Evolutionary conservation across 2,888 invertebrate genomes (phyloP), one percentile per base, ranked within the genome.

Genomic region (Drosophila nigritarsus): DNA sequence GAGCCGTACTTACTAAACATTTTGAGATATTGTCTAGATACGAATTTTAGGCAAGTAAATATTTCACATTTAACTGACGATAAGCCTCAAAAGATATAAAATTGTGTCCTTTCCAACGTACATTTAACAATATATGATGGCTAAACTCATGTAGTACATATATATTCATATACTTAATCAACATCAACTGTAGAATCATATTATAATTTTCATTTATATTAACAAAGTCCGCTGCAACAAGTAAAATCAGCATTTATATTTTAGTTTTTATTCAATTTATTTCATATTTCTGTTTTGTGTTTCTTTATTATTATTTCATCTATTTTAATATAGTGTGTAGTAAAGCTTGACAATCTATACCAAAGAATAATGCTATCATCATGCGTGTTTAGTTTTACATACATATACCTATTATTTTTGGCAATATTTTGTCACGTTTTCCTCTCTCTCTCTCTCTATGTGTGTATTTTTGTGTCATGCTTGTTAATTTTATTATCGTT

Each of bases 321-420:
- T 84, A 89, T 81, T 69, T 89, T 65, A 68, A 80, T 80, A 72
- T 87, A 86, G 75, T 90, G 82, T 86, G 81, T 87, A 83, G 89
- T 87, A 87, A 87, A 87, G 86, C 86, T 87, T 89, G 90, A 90
- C 89, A 90, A 87, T 87, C 84, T 90, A 87, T 84, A 71, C 75
- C 80, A 71, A 79, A 80, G 82, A 49, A 82, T 85, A 90, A 89
- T 85, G 74, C 81, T 80, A 80, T 88, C 71, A 73, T 87, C 70
- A 61, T 84, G 75, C 83, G 59, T 68, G 68, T 71, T 65, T 51
- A 59, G 75, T 67, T 63, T 71, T 63, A 81, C 55, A 53, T 59
- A 54, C 53, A 50, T 66, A 49, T 45, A 72, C 32, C 5, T 60
- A 62, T 42, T 58, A 49, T 73, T 51, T 75, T 72, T 76, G 65